Conservation (phyloP, 30 jellyfish, hydroid and myxozoan genomes). For the Aurelia aurita complex sp. Pacific region DNA sequence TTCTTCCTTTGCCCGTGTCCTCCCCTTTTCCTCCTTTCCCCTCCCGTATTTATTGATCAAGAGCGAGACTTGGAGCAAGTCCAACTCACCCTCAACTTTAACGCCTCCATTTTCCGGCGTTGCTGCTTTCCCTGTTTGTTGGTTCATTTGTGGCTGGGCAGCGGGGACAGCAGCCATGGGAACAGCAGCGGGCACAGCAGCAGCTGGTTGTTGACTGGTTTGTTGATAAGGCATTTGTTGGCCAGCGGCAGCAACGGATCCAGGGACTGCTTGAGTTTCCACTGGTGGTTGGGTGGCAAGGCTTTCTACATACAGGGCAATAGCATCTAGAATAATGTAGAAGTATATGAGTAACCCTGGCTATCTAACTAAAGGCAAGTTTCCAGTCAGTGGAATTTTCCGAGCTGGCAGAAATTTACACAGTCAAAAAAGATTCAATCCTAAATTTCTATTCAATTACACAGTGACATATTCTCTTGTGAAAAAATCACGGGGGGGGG, state of each 20-base stretch:
- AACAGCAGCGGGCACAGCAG: slow-evolving; percentile 56
- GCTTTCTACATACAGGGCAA: slow-evolving; percentile 80
- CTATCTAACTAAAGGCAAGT: too few species aligned
- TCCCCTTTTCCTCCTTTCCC: too few species aligned
- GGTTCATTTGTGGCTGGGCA: slow-evolving; percentile 60
- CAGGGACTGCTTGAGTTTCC: slow-evolving; percentile 57
- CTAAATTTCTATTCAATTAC: too few species aligned
- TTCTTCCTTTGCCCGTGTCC: too few species aligned
- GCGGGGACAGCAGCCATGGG: slow-evolving; percentile 76
- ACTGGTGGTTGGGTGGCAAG: slow-evolving; percentile 54
- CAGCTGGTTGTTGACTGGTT: slow-evolving; percentile 33
- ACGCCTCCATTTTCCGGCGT: slow-evolving; percentile 48
- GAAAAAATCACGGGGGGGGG: too few species aligned
- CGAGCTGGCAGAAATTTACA: too few species aligned
- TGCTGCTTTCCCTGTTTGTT: slow-evolving; percentile 39
- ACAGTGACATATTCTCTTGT: too few species aligned
- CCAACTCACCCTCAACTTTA: slow-evolving; percentile 50
- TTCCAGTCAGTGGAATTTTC: too few species aligned
- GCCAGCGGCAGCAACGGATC: slow-evolving; percentile 59
- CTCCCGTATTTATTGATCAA: too few species aligned
- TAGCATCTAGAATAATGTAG: slow-evolving; percentile 41
- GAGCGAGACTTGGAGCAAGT: too few species aligned
- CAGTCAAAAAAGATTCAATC: too few species aligned
- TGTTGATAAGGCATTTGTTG: slow-evolving; percentile 69
- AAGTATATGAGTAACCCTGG: too few species aligned